A percentile compares a stretch with the other conserved stretches of the same genome.
Conservation (phyloP, 2,113 vertebrate genomes). For the Pseudopipra pipra region DNA sequence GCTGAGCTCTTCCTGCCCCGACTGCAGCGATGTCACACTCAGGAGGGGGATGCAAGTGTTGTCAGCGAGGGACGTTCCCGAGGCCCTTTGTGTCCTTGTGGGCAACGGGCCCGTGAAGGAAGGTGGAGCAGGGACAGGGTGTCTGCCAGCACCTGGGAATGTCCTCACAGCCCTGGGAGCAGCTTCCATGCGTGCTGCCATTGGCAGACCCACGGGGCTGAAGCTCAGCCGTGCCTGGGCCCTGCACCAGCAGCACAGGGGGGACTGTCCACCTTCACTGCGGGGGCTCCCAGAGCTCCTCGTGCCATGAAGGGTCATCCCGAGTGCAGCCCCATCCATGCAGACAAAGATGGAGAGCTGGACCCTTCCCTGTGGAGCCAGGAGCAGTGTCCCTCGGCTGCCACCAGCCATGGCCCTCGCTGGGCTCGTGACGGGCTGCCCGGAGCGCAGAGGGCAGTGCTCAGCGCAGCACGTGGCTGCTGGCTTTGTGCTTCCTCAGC, state of each 20-base stretch:
- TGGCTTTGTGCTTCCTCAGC: slow-evolving; percentile 49
- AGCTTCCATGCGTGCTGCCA: background rate
- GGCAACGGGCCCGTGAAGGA: background rate
- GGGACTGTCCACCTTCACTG: background rate
- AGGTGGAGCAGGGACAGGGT: background rate
- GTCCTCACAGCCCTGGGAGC: background rate
- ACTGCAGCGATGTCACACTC: background rate
- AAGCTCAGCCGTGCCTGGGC: background rate
- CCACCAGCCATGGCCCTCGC: accelerated
- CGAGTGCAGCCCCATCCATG: background rate
- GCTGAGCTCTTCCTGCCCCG: background rate
- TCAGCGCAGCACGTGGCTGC: background rate
- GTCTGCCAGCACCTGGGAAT: background rate
- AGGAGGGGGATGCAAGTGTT: background rate
- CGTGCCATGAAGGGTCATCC: background rate
- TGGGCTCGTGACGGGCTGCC: background rate
- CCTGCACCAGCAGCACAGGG: background rate
- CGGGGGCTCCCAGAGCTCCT: background rate
- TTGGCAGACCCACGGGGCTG: accelerated
- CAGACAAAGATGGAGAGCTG: background rate
- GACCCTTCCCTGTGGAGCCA: accelerated
- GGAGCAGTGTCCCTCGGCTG: background rate
- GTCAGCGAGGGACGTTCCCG: background rate
- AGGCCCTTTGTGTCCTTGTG: background rate
- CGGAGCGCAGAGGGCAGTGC: background rate